A percentile compares a stretch with the other conserved stretches of the same genome.
phyloP scores from a whole-genome alignment of 1,140 invertebrate species.

The Brachionus plicatilis region DNA sequence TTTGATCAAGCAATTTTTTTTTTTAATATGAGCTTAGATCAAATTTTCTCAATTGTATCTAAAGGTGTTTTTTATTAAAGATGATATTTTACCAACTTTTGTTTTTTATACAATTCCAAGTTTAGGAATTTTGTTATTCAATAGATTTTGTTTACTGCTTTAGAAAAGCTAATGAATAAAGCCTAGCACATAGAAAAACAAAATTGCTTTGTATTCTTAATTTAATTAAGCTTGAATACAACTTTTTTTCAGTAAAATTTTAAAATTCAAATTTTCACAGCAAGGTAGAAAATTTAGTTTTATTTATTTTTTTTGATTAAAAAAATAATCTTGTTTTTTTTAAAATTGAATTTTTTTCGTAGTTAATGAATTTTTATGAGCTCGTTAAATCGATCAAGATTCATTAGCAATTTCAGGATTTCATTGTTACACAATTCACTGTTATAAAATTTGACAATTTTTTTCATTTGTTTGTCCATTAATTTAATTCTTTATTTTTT shows the following conservation, averaged over 20 bases:
- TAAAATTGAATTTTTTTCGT: background rate
- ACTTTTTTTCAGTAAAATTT: background rate
- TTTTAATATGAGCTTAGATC: background rate
- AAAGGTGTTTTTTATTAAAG: background rate
- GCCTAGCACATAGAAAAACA: background rate
- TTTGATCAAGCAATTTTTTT: background rate
- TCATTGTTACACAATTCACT: background rate
- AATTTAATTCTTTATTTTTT: background rate
- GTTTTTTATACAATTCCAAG: background rate
- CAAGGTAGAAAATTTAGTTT: background rate
- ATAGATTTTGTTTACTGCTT: background rate
- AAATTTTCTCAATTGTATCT: background rate
- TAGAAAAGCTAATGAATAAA: background rate
- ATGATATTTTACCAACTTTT: background rate
- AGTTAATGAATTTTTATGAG: background rate
- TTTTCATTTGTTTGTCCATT: background rate
- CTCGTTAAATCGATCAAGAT: slow-evolving; percentile 3
- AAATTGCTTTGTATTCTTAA: background rate
- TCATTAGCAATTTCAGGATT: background rate
- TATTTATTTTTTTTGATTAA: background rate
- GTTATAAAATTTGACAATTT: background rate
- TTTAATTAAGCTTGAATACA: background rate
- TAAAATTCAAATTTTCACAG: background rate
- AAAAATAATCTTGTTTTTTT: background rate
- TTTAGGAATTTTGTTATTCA: background rate